Conservation (phyloP, 2,113 vertebrate genomes). For the Poeciliopsis turrubarensis region DNA sequence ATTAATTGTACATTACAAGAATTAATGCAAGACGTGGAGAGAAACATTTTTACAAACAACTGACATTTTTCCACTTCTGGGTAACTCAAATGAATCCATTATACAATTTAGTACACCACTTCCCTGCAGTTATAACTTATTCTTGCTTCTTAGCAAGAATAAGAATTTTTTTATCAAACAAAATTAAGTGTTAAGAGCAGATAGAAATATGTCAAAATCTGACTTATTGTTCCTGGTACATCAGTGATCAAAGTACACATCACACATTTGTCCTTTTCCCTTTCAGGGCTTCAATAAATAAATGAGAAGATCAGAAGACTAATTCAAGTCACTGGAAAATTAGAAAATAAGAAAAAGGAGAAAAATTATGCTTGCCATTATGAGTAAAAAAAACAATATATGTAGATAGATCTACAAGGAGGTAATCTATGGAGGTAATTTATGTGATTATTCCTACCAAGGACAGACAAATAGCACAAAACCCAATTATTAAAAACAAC, state of each 20-base stretch:
- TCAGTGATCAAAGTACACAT: not conserved
- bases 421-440: constrained; percentile 2
- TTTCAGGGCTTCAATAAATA: constrained; percentile 22
- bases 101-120: too few relatives aligned
- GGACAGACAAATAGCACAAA: constrained; percentile 22
- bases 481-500: not conserved
- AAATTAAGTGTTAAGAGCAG: not conserved
- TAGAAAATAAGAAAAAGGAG: not conserved
- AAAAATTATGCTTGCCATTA: constrained; percentile 4
- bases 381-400: constrained; percentile 1
- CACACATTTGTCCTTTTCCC: constrained; percentile 19
- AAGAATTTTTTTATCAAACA: constrained; percentile 6
- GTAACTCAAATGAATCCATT: too few relatives aligned
- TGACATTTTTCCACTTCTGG: too few relatives aligned
- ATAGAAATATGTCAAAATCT: not conserved
- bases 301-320: not conserved
- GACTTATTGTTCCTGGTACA: constrained; percentile 20
- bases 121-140: not conserved
- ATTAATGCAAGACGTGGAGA: too few relatives aligned
- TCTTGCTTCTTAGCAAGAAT: not conserved
- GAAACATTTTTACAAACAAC: too few relatives aligned
- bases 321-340: not conserved
- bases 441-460: not conserved
- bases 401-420: constrained; percentile 3
- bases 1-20: too few relatives aligned